Percentiles rank a stretch among this genome's conserved stretches.
These are phyloP conservation scores for Aegotheles bennettii DNA, from an alignment of 2,113 vertebrate genomes.

Conservation along the genomic window DNA sequence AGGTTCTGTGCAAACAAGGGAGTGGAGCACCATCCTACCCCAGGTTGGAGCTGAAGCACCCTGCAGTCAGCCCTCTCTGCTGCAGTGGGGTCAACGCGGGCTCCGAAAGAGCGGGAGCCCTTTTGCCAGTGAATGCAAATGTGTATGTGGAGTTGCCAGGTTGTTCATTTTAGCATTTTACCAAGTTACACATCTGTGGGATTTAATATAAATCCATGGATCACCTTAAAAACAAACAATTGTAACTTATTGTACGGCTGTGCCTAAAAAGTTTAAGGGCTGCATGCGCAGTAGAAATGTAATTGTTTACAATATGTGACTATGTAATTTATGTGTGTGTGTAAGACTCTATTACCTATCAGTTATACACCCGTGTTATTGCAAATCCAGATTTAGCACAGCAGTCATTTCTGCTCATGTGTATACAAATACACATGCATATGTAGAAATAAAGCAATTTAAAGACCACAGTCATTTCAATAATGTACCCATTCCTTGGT, in stretches of 20 bases:
- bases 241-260: not conserved
- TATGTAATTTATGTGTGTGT: not conserved
- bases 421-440: not conserved
- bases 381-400: not conserved
- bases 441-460: not conserved
- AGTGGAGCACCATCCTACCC: not conserved
- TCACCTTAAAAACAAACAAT: not conserved
- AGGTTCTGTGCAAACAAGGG: too few species aligned
- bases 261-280: not conserved
- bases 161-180: not conserved
- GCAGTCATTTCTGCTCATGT: not conserved
- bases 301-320: not conserved
- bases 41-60: not conserved
- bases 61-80: not conserved
- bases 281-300: not conserved
- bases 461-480: not conserved
- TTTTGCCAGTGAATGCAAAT: not conserved
- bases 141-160: not conserved
- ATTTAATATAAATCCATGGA: not conserved
- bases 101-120: not conserved
- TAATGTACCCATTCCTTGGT: not conserved
- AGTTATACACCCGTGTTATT: not conserved
- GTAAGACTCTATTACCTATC: not conserved
- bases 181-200: rapidly evolving
- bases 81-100: not conserved